Evolutionary conservation across 2,797 vertebrate species (phyloP).

Genomic region (Thalassophryne amazonica): DNA sequence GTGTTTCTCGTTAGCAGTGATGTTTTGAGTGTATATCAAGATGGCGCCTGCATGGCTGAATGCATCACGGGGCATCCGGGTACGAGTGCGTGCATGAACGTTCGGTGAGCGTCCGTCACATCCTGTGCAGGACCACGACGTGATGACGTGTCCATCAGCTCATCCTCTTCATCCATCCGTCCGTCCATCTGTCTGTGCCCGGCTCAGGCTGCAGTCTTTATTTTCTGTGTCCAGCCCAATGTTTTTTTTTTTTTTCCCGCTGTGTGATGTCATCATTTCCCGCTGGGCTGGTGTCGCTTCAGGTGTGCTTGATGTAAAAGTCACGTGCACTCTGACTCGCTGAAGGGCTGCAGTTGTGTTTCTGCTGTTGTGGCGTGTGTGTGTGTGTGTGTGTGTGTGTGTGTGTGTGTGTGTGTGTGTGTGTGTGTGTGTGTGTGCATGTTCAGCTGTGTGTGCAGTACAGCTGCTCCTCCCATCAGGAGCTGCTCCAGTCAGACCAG

Average conservation of each 20-base stretch:
- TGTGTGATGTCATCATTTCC: constrained; percentile 11
- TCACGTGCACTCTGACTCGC: constrained; percentile 22
- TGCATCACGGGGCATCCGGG: constrained; percentile 32
- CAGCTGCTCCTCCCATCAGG: constrained; percentile 42
- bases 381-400: constrained; percentile 43
- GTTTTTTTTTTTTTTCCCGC: constrained; percentile 14
- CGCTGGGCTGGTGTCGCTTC: constrained; percentile 17
- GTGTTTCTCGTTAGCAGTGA: constrained; percentile 13
- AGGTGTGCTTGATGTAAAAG: constrained; percentile 19
- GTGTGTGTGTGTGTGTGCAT: constrained; percentile 37
- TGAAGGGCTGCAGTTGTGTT: constrained; percentile 4
- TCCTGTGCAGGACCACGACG: constrained; percentile 32
- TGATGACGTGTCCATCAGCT: constrained; percentile 15
- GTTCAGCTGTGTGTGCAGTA: constrained; percentile 10
- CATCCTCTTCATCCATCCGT: constrained; percentile 9
- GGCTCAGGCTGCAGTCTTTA: constrained; percentile 40
- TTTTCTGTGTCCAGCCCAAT: constrained; percentile 18
- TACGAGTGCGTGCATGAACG: constrained; percentile 50
- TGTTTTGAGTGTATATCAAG: constrained; percentile 62
- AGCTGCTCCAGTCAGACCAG: constrained; percentile 34
- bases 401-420: constrained; percentile 7
- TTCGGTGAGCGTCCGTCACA: constrained; percentile 16
- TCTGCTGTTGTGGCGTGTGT: constrained; percentile 37
- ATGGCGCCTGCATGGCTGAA: constrained; percentile 63
- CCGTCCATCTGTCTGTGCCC: constrained; percentile 29